Evolutionary conservation across 2,888 invertebrate species (phyloP).

Genomic region (Sepioteuthis lessoniana): DNA sequence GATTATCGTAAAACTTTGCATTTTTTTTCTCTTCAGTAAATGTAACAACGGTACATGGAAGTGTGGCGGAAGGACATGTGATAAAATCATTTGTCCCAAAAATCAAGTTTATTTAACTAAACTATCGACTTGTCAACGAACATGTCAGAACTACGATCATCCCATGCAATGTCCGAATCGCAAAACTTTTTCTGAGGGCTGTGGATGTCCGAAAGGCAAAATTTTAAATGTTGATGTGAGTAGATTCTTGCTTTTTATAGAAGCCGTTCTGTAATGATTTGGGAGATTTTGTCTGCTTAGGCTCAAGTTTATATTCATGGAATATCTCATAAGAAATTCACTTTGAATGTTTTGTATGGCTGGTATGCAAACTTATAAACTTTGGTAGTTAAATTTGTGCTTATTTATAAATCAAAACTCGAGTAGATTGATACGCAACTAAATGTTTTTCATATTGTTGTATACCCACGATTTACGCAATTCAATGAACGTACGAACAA

Average conservation of each 20-base stretch:
- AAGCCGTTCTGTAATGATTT: not conserved
- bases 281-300: not conserved
- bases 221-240: not conserved
- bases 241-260: not conserved
- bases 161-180: not conserved
- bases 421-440: too few relatives aligned
- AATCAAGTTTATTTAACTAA: slow-evolving; percentile 1
- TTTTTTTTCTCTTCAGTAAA: not conserved
- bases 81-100: slow-evolving; percentile 37
- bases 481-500: too few relatives aligned
- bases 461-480: too few relatives aligned
- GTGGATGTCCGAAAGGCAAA: not conserved
- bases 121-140: not conserved
- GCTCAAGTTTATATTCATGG: not conserved
- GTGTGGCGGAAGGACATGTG: not conserved
- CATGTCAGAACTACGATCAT: not conserved
- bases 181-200: not conserved
- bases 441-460: too few relatives aligned
- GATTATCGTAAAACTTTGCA: not conserved
- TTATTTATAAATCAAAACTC: too few relatives aligned
- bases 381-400: too few relatives aligned
- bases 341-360: too few relatives aligned
- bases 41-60: not conserved
- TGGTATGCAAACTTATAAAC: too few relatives aligned
- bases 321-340: not conserved